Conservation (phyloP, 2,113 vertebrate species). For the Amblyopsis rosae region DNA sequence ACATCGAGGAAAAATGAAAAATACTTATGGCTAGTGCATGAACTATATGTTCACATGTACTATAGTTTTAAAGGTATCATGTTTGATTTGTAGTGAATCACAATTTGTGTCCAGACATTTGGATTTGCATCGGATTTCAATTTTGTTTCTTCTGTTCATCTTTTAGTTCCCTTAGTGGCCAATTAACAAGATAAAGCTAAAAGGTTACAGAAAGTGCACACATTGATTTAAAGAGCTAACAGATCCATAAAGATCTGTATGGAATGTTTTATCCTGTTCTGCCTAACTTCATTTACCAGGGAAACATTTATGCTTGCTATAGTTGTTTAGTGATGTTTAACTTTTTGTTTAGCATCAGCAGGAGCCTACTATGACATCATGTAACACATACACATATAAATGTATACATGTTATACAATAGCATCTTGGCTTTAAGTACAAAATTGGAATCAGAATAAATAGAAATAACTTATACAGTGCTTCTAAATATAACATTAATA, state of each 20-base stretch:
- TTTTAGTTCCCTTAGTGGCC: slow-evolving; percentile 49
- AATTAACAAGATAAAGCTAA: slow-evolving; percentile 66
- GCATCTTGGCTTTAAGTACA: not conserved
- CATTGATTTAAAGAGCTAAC: slow-evolving; percentile 59
- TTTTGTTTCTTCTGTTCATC: slow-evolving; percentile 55
- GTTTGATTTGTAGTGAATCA: not conserved
- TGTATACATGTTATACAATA: too few relatives aligned
- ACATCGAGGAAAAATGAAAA: too few relatives aligned
- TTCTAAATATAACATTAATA: not conserved
- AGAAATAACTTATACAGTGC: not conserved
- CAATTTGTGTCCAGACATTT: slow-evolving; percentile 35
- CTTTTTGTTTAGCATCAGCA: too few relatives aligned
- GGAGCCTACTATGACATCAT: too few relatives aligned
- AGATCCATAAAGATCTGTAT: slow-evolving; percentile 54
- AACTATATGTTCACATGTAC: not conserved
- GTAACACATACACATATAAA: too few relatives aligned
- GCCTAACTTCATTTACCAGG: slow-evolving; percentile 4
- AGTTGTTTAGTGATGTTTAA: too few relatives aligned
- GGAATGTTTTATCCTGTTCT: slow-evolving; percentile 30
- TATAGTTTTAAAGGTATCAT: not conserved
- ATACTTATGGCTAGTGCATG: not conserved
- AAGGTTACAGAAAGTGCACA: slow-evolving; percentile 49
- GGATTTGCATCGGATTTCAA: slow-evolving; percentile 45
- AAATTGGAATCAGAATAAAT: not conserved
- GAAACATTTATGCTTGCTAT: slow-evolving; percentile 8